phyloP scores from a whole-genome alignment of 2,888 invertebrate species.

The Mesopsocus fuscifrons region DNA sequence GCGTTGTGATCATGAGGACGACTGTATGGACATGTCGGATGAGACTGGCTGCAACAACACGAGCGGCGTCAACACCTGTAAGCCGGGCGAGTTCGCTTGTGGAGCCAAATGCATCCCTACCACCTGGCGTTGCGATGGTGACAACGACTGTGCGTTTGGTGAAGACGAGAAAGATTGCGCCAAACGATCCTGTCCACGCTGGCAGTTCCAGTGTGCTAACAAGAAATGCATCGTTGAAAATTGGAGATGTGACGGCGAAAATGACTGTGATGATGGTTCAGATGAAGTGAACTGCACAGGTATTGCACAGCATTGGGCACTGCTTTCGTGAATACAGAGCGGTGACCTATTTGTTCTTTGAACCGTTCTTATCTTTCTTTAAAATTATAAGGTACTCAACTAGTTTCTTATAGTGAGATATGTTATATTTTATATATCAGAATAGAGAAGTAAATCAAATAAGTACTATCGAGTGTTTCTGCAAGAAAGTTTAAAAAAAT shows the following conservation, averaged over 20 bases:
- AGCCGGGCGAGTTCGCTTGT: slow-evolving; percentile 22
- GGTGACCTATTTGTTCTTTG: no score
- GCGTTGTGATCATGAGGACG: slow-evolving; percentile 57
- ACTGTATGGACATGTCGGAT: slow-evolving; percentile 55
- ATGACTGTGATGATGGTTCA: slow-evolving; percentile 49
- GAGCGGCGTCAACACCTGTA: slow-evolving; percentile 19
- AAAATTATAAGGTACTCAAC: no score
- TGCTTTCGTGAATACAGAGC: no score
- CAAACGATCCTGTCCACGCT: slow-evolving; percentile 20
- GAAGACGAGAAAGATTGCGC: slow-evolving; percentile 28
- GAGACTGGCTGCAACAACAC: slow-evolving; percentile 37
- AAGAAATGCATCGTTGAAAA: slow-evolving; percentile 12
- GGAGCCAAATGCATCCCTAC: slow-evolving; percentile 21
- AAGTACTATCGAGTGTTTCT: no score
- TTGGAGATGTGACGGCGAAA: slow-evolving; percentile 49
- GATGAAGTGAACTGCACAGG: slow-evolving; percentile 52
- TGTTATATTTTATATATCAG: no score
- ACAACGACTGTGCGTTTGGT: slow-evolving; percentile 28
- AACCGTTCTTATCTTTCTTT: no score
- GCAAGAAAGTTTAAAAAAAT: no score
- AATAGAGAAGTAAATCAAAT: no score
- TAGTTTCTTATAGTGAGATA: no score
- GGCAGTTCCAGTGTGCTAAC: slow-evolving; percentile 20
- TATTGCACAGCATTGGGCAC: no score
- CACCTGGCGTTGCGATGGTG: slow-evolving; percentile 31